Evolutionary conservation across 2,797 vertebrate genomes (phyloP).

Genomic region (Gadopsis bispinosus): DNA sequence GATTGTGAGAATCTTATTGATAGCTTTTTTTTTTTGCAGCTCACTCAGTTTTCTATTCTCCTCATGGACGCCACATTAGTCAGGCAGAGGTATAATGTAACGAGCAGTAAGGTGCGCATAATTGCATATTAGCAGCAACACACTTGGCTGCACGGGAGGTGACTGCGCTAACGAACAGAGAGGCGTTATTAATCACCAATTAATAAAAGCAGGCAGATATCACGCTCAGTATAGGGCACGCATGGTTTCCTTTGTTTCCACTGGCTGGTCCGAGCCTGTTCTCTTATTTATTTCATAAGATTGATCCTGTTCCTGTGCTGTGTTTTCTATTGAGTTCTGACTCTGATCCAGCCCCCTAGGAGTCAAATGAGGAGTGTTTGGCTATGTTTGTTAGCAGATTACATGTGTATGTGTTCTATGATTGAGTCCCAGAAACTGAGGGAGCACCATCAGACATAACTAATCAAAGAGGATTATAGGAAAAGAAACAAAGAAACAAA

Average conservation of each 20-base stretch:
- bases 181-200: slow-evolving; percentile 98
- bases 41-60: slow-evolving; percentile 80
- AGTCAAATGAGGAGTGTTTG: slow-evolving; percentile 77
- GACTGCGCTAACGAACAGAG: slow-evolving; percentile 96
- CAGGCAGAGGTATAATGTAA: slow-evolving; percentile 88
- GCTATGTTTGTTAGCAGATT: slow-evolving; percentile 80
- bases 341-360: slow-evolving; percentile 76
- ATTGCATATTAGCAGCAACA: slow-evolving; percentile 89
- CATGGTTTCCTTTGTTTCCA: slow-evolving; percentile 82
- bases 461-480: slow-evolving; percentile 71
- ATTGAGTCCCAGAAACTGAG: slow-evolving; percentile 63
- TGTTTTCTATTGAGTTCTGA: slow-evolving; percentile 79
- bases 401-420: slow-evolving; percentile 74
- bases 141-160: slow-evolving; percentile 96
- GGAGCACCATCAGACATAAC: slow-evolving; percentile 67
- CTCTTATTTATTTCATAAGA: slow-evolving; percentile 81
- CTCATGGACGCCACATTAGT: slow-evolving; percentile 84
- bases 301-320: slow-evolving; percentile 77
- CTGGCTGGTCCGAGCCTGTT: slow-evolving; percentile 73
- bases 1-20: slow-evolving; percentile 74
- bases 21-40: slow-evolving; percentile 60
- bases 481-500: slow-evolving; percentile 63
- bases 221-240: slow-evolving; percentile 76
- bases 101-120: slow-evolving; percentile 94
- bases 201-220: slow-evolving; percentile 90